A percentile compares a stretch with the other conserved stretches of the same genome.
Evolutionary conservation across 2,797 vertebrate genomes (phyloP).

Genomic region (Simalia tracyae): DNA sequence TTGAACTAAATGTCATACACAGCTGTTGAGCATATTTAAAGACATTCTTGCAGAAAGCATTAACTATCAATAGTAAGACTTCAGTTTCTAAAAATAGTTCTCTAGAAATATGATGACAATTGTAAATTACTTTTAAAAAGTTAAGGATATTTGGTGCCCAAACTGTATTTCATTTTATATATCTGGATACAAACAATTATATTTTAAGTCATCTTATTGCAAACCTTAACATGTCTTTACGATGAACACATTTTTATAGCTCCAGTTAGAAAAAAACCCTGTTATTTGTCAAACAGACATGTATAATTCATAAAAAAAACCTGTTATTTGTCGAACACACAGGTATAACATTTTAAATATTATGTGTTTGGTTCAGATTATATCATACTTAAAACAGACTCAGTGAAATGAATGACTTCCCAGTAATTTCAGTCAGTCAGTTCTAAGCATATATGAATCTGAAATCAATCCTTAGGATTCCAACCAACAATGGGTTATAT

Average conservation of each 20-base stretch:
- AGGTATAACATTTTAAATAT: not conserved
- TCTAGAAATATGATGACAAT: not conserved
- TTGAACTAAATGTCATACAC: conserved; percentile 45
- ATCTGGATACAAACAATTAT: not conserved
- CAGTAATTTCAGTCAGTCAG: not conserved
- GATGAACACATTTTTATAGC: not conserved
- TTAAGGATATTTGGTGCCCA: conserved; percentile 48
- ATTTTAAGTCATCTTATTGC: not conserved
- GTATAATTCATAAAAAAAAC: not conserved
- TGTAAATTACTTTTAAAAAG: not conserved
- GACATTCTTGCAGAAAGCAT: conserved; percentile 47
- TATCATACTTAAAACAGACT: not conserved
- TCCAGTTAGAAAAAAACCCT: not conserved
- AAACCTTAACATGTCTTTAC: not conserved
- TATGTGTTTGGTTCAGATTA: not conserved
- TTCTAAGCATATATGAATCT: not conserved
- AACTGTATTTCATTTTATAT: conserved; percentile 38
- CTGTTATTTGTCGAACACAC: not conserved
- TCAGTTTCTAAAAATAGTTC: conserved; percentile 50
- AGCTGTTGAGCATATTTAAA: conserved; percentile 43
- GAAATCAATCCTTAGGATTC: not conserved
- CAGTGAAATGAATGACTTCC: not conserved
- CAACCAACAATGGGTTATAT: not conserved
- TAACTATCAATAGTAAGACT: conserved; percentile 51
- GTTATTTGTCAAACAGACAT: conserved; percentile 57